Conservation (phyloP, 2,113 vertebrate species). For the Meriones unguiculatus region DNA sequence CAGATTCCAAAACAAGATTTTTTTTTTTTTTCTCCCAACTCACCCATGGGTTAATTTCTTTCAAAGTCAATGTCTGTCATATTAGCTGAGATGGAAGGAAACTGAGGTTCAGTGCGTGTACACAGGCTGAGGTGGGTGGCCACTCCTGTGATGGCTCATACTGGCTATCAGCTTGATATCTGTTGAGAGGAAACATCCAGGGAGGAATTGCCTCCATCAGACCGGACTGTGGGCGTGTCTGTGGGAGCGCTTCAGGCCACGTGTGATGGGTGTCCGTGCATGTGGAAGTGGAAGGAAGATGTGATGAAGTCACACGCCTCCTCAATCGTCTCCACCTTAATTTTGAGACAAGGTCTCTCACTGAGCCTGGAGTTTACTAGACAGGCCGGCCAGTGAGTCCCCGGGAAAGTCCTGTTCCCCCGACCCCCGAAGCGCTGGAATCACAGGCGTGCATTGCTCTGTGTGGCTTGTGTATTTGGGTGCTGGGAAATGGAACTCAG, state of each 20-base stretch:
- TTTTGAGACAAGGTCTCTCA: not conserved
- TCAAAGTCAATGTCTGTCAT: not conserved
- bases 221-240: not conserved
- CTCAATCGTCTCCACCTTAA: not conserved
- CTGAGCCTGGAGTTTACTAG: not conserved
- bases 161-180: not conserved
- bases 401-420: not conserved
- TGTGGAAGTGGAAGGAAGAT: not conserved
- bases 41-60: not conserved
- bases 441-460: not conserved
- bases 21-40: not conserved
- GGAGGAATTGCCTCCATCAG: not conserved
- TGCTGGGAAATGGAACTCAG: too few relatives aligned
- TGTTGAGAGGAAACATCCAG: not conserved
- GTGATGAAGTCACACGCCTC: not conserved
- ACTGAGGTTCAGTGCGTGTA: not conserved
- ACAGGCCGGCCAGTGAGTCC: not conserved
- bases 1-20: not conserved
- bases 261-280: rapidly evolving
- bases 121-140: not conserved
- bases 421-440: not conserved
- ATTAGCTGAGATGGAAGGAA: not conserved
- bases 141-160: not conserved
- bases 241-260: not conserved
- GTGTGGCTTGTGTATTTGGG: not conserved